phyloP scores from a whole-genome alignment of 2,888 invertebrate genomes.

The Idaea biselata region DNA sequence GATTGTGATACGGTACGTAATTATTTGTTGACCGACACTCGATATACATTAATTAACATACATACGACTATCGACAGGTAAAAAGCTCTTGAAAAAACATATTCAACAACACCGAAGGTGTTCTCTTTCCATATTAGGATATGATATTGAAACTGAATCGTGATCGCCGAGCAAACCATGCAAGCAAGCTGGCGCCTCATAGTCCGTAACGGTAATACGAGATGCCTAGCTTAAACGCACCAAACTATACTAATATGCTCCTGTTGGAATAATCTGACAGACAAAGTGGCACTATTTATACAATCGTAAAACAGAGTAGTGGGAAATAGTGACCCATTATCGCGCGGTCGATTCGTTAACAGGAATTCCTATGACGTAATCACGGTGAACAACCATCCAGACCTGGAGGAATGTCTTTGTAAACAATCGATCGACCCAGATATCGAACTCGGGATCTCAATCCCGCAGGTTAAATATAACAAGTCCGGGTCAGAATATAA shows the following conservation, averaged over 20 bases:
- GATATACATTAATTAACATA: constrained; percentile 3
- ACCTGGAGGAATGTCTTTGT: constrained; percentile 31
- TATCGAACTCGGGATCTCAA: constrained; percentile 24
- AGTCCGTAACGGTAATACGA: constrained; percentile 75
- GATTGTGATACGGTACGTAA: background rate
- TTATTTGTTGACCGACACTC: constrained; percentile 3
- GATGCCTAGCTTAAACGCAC: constrained; percentile 62
- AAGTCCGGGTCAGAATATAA: constrained; percentile 19
- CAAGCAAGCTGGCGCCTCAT: constrained; percentile 59
- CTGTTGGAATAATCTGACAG: constrained; percentile 36
- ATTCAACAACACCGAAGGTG: background rate
- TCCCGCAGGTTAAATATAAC: constrained; percentile 25
- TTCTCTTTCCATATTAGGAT: constrained; percentile 24
- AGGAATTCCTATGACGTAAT: constrained; percentile 29
- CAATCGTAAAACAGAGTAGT: constrained; percentile 27
- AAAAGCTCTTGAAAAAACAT: background rate
- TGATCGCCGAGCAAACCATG: constrained; percentile 33
- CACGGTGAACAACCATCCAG: constrained; percentile 20
- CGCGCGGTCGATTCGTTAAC: constrained; percentile 11
- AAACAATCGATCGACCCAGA: constrained; percentile 32
- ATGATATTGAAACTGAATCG: constrained; percentile 38
- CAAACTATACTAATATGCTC: constrained; percentile 47
- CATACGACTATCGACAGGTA: constrained; percentile 1
- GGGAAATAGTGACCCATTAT: constrained; percentile 19
- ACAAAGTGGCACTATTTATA: constrained; percentile 23